Evolutionary conservation across 2,888 invertebrate species (phyloP).

Genomic region (Drosophila flavopinicola): DNA sequence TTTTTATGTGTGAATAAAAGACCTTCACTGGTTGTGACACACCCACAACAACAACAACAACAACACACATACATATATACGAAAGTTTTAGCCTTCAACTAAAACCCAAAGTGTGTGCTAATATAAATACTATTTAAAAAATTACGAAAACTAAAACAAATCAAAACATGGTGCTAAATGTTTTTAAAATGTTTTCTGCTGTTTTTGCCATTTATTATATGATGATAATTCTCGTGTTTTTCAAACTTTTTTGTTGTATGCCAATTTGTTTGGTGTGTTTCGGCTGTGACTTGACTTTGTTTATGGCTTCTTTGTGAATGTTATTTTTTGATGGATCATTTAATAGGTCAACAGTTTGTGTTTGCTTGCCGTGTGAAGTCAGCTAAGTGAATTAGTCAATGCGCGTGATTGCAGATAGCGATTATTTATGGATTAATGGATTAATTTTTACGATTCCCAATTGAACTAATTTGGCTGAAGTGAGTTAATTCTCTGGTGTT

Average conservation of each 20-base stretch:
- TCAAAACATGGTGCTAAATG: slow-evolving; percentile 28
- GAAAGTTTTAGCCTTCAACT: slow-evolving; percentile 57
- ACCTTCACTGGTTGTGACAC: slow-evolving; percentile 45
- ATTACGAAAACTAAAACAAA: slow-evolving; percentile 37
- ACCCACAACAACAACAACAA: slow-evolving; percentile 23
- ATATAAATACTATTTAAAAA: slow-evolving; percentile 31
- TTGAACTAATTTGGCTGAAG: slow-evolving; percentile 30
- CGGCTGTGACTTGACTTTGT: slow-evolving; percentile 3
- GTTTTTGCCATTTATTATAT: slow-evolving; percentile 53
- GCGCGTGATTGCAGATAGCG: slow-evolving; percentile 24
- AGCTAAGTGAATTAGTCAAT: slow-evolving; percentile 21
- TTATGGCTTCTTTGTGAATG: slow-evolving; percentile 10
- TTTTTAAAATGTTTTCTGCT: slow-evolving; percentile 26
- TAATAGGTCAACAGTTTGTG: slow-evolving; percentile 37
- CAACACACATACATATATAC: background rate
- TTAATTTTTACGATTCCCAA: slow-evolving; percentile 26
- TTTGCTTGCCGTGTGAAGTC: slow-evolving; percentile 15
- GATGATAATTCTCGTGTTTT: slow-evolving; percentile 43
- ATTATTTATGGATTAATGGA: slow-evolving; percentile 28
- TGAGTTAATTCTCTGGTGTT: slow-evolving; percentile 28
- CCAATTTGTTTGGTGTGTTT: slow-evolving; percentile 10
- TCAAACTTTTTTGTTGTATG: slow-evolving; percentile 20
- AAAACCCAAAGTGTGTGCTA: slow-evolving; percentile 33
- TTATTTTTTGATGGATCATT: slow-evolving; percentile 33
- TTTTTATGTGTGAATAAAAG: slow-evolving; percentile 7